Evolutionary conservation across 2,797 vertebrate species (phyloP).

Genomic region (Xerus rutilus): DNA sequence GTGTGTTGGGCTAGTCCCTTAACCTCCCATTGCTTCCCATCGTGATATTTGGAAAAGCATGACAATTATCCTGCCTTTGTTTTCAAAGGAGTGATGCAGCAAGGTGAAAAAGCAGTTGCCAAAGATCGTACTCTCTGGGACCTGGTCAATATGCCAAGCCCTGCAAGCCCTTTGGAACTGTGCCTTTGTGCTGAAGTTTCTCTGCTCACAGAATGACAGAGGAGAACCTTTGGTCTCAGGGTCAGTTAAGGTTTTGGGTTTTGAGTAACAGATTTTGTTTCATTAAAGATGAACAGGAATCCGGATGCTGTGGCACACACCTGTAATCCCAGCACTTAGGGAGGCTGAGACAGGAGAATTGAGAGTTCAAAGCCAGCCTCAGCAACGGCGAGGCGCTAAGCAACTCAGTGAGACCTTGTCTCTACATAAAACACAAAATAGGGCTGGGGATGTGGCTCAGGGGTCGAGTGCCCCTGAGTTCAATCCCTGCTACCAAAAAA

Average conservation of each 20-base stretch:
- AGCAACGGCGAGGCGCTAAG: too few relatives aligned
- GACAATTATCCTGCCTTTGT: background rate
- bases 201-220: background rate
- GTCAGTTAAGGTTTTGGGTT: background rate
- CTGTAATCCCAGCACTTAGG: too few relatives aligned
- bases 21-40: background rate
- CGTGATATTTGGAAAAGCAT: constrained; percentile 20
- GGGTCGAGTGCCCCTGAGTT: too few relatives aligned
- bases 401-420: too few relatives aligned
- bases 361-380: too few relatives aligned
- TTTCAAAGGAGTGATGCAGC: background rate
- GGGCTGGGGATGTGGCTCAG: too few relatives aligned
- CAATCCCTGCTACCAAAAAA: too few relatives aligned
- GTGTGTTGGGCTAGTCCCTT: constrained; percentile 8
- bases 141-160: background rate
- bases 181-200: background rate
- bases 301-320: too few relatives aligned
- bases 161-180: background rate
- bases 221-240: background rate
- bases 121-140: background rate
- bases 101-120: background rate
- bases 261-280: background rate
- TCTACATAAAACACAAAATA: too few relatives aligned
- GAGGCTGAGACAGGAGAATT: too few relatives aligned
- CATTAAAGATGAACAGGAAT: background rate